phyloP scores from a whole-genome alignment of 2,113 vertebrate genomes.

The Fulica atra region DNA sequence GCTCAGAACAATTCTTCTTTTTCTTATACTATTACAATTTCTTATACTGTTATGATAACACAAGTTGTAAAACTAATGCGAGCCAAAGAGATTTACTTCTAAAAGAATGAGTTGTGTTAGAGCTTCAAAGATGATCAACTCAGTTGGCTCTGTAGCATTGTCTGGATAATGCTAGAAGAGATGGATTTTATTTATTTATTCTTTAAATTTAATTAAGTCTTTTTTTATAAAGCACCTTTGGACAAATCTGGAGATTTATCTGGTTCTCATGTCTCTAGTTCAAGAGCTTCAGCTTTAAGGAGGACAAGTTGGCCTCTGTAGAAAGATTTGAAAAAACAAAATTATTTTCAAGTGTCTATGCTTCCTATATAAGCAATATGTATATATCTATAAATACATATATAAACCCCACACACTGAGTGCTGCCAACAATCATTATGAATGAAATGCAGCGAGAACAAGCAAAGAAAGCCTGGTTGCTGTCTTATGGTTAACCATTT shows the following conservation, averaged over 20 bases:
- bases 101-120: not conserved
- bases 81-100: not conserved
- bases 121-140: not conserved
- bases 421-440: slow-evolving; percentile 60
- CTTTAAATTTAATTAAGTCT: not conserved
- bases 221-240: not conserved
- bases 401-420: slow-evolving; percentile 49
- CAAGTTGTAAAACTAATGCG: not conserved
- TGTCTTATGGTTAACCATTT: slow-evolving; percentile 55
- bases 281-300: not conserved
- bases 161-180: not conserved
- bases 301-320: not conserved
- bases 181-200: not conserved
- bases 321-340: slow-evolving; percentile 20
- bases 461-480: slow-evolving; percentile 40
- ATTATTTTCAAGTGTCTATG: slow-evolving; percentile 54
- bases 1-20: not conserved
- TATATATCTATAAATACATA: slow-evolving; percentile 59
- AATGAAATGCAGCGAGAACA: slow-evolving; percentile 69
- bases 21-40: not conserved
- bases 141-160: not conserved
- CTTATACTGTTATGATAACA: not conserved
- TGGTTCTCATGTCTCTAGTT: not conserved
- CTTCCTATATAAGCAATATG: slow-evolving; percentile 47
- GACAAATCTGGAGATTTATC: not conserved